Conservation (phyloP, 2,113 vertebrate species). For the Rhea pennata region DNA sequence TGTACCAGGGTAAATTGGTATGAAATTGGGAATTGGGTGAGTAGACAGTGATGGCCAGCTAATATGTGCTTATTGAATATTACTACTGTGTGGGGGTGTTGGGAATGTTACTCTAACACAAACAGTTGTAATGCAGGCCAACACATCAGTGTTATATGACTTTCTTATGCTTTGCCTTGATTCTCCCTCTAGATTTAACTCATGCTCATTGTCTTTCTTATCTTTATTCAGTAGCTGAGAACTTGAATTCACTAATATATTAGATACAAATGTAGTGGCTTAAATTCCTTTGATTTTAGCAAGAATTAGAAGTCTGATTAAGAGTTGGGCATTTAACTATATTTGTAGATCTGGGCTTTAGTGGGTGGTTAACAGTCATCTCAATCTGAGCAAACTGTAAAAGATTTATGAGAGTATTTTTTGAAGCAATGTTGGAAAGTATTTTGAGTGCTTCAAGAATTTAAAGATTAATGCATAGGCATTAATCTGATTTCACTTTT, state of each 20-base stretch:
- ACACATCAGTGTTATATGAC: not conserved
- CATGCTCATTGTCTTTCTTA: not conserved
- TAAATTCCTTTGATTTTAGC: not conserved
- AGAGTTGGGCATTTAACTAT: not conserved
- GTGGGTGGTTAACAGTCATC: not conserved
- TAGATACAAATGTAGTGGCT: not conserved
- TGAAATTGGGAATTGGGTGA: not conserved
- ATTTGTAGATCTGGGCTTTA: not conserved
- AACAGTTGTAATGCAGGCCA: not conserved
- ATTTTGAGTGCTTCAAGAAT: not conserved
- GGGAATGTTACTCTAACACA: not conserved
- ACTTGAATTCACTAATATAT: not conserved
- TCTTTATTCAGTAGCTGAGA: not conserved
- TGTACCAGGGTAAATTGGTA: not conserved
- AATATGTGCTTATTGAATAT: not conserved
- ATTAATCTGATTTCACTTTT: conserved; percentile 32
- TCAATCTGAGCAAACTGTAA: not conserved
- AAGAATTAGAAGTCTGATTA: not conserved
- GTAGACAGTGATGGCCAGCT: not conserved
- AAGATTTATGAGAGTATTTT: not conserved
- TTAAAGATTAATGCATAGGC: not conserved
- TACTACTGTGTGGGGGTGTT: not conserved
- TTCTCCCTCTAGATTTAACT: not conserved
- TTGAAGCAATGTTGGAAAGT: not conserved
- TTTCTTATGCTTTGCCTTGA: not conserved